Evolutionary conservation across 1,140 invertebrate genomes (phyloP), one percentile per base, ranked within the genome.

Genomic region (Meloidogyne hapla): DNA sequence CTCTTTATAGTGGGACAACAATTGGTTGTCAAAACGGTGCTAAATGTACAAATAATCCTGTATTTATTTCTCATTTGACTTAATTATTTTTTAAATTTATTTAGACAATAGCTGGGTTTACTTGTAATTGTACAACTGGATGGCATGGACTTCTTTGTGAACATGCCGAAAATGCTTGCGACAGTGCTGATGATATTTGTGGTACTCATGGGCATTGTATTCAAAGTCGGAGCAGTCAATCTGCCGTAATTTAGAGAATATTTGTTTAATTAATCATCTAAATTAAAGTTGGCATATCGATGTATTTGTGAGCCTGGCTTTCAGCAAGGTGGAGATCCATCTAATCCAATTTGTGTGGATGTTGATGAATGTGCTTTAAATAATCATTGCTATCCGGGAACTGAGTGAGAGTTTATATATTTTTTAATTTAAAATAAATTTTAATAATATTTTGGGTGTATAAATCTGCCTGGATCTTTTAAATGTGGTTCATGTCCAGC

Each of bases 1-100:
- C 42, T 0, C 10, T 87, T 15, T 89, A 87, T 77, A 84, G 81
- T 28, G 87, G 86, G 13, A 87, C 87, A 10, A 80, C 85, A 21
- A 85, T 81, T 42, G 85, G 87, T 15, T 89, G 89, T 80, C 81
- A 87, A 65, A 88, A 89, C 80, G 83, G 83, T 69, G 89, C 81
- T 10, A 87, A 85, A 5, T 89, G 89, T 79, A 80, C 88, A 69
- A 89, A 89, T 76, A 87, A 83, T 48, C 56, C 70, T 9, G 71
- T 73, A 26, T 23, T 6, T 15, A 21, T 67, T 18, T 42, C 6
- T 21, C 6, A 15, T 65, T 67, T 8, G 6, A 0, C 21, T 6
- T 25, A n/a, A 18, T 8, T 21, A 25, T 25, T 67, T 25, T 42
- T 23, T 25, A 8, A 65, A 6, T 71, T 26, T 33, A 25, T 69